Evolutionary conservation across 2,797 vertebrate species (phyloP).

Genomic region (Enteromius afrohamiltoni): DNA sequence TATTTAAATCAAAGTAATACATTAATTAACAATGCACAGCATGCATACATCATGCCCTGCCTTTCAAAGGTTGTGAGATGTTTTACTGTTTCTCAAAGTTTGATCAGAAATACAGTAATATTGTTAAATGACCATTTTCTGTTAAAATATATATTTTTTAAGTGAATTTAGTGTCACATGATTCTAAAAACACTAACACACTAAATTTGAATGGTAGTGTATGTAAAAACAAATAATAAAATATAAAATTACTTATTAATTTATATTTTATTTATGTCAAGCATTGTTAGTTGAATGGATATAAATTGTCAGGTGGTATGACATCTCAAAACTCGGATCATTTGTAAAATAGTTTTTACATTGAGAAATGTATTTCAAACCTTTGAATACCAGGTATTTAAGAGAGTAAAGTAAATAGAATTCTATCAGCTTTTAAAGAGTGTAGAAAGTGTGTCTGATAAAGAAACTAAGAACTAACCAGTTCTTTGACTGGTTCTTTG

Average conservation of each 20-base stretch:
- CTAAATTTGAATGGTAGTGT: too few relatives aligned
- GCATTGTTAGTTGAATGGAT: not conserved
- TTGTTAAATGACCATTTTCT: not conserved
- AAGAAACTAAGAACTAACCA: too few relatives aligned
- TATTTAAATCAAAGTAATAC: too few relatives aligned
- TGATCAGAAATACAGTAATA: not conserved
- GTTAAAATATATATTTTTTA: not conserved
- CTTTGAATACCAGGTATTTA: not conserved
- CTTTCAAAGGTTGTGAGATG: too few relatives aligned
- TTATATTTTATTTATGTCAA: not conserved
- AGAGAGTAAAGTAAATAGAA: not conserved
- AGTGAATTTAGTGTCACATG: too few relatives aligned
- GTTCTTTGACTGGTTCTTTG: not conserved
- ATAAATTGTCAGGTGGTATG: not conserved
- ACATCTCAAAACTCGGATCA: not conserved
- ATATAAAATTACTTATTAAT: too few relatives aligned
- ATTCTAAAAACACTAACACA: too few relatives aligned
- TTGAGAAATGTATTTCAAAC: not conserved
- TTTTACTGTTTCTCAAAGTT: not conserved
- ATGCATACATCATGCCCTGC: too few relatives aligned
- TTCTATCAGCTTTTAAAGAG: not conserved
- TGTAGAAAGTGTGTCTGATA: not conserved
- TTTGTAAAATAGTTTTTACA: too few relatives aligned
- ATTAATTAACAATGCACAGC: too few relatives aligned
- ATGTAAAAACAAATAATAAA: too few relatives aligned